Evolutionary conservation across 2,797 vertebrate genomes (phyloP), one percentile per base, ranked within the genome.

Genomic region (Fistularia tabacaria): DNA sequence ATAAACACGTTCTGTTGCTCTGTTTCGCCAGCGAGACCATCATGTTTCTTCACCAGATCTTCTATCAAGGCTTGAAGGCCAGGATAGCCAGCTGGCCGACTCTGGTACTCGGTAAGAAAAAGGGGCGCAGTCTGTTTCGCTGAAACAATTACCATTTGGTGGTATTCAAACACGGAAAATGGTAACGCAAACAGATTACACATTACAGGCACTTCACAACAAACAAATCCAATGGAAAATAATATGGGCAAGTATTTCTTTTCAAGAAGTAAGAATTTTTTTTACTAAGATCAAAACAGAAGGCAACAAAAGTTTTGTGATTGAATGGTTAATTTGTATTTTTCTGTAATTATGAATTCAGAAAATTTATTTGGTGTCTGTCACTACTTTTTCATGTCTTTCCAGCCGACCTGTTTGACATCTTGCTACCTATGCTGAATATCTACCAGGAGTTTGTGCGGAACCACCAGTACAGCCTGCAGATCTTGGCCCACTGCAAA

Each of bases 41-140:
- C 92, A 99, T 98, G 97, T 98, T 99, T 85, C 82, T 99, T 64
- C 97, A 99, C 73, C 97, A 99, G 85, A 99, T 99, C 86, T 99
- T 99, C 71, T 99, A 99, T 88, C 97, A 99, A 84, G 97, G 97
- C 62, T 85, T 99, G 74, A 99, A 99, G 85, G 97, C 97, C 0
- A 90, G 97, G 65, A 94, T 99, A 73, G 95, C 96, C 69, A 98
- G 96, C 90, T 99, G 97, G 97, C 97, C 97, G 0, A 99, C 97
- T 0, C 89, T 99, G 50, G 97, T 99, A 58, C 82, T 99, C 81
- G 96, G 97, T 99, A 90, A 94, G 93, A 52, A 13, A 49, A 12
- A 40, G 10, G 1, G 9, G 56, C 12, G 42, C 2, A 10, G 40
- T 10, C 38, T 14, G 3, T 40, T 40, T 25, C 25, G 25, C 25